phyloP scores from a whole-genome alignment of 2,113 vertebrate genomes.

The Eleginops maclovinus region DNA sequence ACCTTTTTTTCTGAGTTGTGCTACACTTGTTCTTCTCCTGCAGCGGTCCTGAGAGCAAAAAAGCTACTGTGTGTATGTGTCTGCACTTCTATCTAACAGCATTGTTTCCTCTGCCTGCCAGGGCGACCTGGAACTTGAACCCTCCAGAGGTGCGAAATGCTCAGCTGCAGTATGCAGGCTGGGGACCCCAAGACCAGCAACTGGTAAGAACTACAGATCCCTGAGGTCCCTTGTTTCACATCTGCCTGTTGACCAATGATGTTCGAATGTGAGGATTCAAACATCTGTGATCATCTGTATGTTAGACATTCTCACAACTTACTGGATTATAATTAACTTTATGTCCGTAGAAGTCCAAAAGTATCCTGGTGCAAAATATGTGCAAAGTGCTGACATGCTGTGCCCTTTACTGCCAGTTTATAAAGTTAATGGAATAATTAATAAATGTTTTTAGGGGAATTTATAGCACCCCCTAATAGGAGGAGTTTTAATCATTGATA shows the following conservation, averaged over 20 bases:
- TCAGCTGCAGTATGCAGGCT: constrained; percentile 95
- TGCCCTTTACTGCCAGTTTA: background rate
- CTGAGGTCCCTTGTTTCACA: background rate
- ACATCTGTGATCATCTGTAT: too few species aligned
- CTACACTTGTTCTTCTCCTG: constrained; percentile 31
- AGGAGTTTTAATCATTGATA: too few species aligned
- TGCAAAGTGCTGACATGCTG: background rate
- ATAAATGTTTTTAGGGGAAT: constrained; percentile 1
- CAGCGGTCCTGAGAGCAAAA: background rate
- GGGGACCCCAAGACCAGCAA: constrained; percentile 96
- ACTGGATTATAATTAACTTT: too few species aligned
- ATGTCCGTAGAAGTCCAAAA: too few species aligned
- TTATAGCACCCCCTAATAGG: background rate
- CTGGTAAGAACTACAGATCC: constrained; percentile 87
- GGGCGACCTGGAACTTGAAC: constrained; percentile 93
- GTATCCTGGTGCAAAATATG: background rate
- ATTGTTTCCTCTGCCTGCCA: constrained; percentile 64
- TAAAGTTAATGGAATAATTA: too few species aligned
- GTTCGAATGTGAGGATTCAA: constrained; percentile 2
- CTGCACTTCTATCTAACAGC: constrained; percentile 10
- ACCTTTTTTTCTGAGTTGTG: constrained; percentile 35
- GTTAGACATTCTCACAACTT: too few species aligned
- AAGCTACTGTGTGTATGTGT: constrained; percentile 18
- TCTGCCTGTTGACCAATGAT: background rate
- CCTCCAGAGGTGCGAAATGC: constrained; percentile 95